These are phyloP conservation scores for Pseudochaenichthys georgianus DNA, from an alignment of 2,797 vertebrate genomes.

Conservation along the genomic window DNA sequence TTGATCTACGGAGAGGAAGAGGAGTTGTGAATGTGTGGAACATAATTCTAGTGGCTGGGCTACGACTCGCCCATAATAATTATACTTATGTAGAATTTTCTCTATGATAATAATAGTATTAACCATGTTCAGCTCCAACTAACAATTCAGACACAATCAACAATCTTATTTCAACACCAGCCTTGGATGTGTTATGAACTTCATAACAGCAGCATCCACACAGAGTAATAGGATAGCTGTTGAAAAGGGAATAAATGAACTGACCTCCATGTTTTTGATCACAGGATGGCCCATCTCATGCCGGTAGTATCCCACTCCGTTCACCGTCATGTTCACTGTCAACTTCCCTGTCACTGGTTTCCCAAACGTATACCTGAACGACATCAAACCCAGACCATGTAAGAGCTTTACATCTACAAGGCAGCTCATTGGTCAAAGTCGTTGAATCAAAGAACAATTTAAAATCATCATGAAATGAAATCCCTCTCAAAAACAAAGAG, in stretches of 20 bases:
- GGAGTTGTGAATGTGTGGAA: background rate
- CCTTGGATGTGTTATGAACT: background rate
- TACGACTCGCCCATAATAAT: slow-evolving; percentile 14
- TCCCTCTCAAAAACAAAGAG: background rate
- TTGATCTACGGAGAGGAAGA: slow-evolving; percentile 84
- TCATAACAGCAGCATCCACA: background rate
- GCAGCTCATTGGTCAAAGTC: background rate
- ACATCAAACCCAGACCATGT: slow-evolving; percentile 22
- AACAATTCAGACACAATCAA: slow-evolving; percentile 7
- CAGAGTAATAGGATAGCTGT: background rate
- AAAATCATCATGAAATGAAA: background rate
- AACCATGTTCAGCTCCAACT: background rate
- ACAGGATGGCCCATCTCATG: slow-evolving; percentile 93
- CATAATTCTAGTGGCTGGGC: background rate
- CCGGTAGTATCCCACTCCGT: slow-evolving; percentile 94
- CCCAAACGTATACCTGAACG: slow-evolving; percentile 92
- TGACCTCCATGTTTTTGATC: slow-evolving; percentile 91
- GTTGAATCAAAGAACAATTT: background rate
- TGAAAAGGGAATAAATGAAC: slow-evolving; percentile 44
- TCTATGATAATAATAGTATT: slow-evolving; percentile 9
- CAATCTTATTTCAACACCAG: background rate
- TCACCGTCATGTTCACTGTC: slow-evolving; percentile 93
- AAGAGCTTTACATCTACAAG: slow-evolving; percentile 27
- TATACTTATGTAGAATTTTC: background rate
- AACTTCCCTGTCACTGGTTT: slow-evolving; percentile 92